phyloP scores from a whole-genome alignment of 2,113 vertebrate genomes.

The Ptilonorhynchus violaceus region DNA sequence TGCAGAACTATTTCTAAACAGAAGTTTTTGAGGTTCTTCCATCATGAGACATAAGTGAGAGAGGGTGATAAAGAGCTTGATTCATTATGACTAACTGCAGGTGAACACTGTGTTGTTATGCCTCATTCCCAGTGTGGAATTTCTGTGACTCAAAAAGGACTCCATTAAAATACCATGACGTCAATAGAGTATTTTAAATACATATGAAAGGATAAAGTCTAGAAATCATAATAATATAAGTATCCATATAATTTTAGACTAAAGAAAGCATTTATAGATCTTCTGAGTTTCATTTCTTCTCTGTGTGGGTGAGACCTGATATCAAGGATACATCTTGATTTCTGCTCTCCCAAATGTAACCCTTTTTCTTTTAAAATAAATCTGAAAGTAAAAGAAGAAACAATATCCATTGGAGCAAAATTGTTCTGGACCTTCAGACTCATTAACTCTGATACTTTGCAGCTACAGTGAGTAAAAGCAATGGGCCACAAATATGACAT shows the following conservation, averaged over 20 bases:
- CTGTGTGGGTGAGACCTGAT: not conserved
- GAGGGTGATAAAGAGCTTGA: not conserved
- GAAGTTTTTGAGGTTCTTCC: not conserved
- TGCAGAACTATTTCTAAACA: not conserved
- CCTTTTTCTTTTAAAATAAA: not conserved
- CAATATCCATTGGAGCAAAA: not conserved
- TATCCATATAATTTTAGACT: not conserved
- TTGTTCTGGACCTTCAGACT: not conserved
- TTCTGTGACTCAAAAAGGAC: slow-evolving; percentile 23
- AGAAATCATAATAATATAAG: not conserved
- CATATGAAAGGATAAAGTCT: not conserved
- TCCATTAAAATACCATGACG: not conserved
- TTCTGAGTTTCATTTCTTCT: not conserved
- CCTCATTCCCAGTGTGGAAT: not conserved
- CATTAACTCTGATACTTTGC: not conserved
- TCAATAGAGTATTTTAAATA: slow-evolving; percentile 1
- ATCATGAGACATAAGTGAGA: not conserved
- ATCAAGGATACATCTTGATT: not conserved
- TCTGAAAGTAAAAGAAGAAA: not conserved
- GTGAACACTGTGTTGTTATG: not conserved
- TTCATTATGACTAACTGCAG: slow-evolving; percentile 21
- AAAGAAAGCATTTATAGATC: not conserved
- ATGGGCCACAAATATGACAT: not conserved
- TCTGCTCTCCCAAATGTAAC: not conserved
- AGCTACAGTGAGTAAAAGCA: not conserved